Evolutionary conservation across 1,140 invertebrate genomes (phyloP).

Genomic region (Zelostemma sp.): DNA sequence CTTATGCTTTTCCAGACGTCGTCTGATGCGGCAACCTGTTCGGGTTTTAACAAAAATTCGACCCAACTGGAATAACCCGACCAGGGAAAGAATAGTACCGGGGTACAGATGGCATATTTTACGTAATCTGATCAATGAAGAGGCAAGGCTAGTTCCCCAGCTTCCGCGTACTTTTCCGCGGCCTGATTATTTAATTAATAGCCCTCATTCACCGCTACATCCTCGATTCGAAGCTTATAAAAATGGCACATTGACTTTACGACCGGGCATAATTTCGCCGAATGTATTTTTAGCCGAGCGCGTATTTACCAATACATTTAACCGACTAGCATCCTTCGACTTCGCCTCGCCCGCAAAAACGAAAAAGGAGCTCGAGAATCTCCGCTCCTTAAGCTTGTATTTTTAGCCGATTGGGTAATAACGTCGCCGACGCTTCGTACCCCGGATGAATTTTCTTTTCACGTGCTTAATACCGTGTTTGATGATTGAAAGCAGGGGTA

Average conservation of each 20-base stretch:
- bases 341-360: not conserved
- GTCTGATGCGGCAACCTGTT: slow-evolving; percentile 5
- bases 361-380: not conserved
- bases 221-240: no score
- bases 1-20: slow-evolving; percentile 1
- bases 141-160: no score
- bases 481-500: not conserved
- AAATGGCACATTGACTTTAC: no score
- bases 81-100: not conserved
- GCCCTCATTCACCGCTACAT: not conserved
- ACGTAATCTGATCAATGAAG: not conserved
- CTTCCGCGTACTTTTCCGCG: no score
- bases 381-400: not conserved
- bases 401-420: no score
- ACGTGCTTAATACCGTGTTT: no score
- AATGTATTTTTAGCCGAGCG: not conserved
- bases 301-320: not conserved
- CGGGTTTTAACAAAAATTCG: not conserved
- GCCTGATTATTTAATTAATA: not conserved
- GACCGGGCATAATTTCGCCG: not conserved
- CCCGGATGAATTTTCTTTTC: no score
- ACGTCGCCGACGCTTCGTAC: no score
- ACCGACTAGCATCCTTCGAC: not conserved
- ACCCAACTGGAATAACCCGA: not conserved
- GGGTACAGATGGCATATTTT: not conserved